Base-by-base conservation (phyloP, 1,140 invertebrate species). In the Nephila pilipes region DNA sequence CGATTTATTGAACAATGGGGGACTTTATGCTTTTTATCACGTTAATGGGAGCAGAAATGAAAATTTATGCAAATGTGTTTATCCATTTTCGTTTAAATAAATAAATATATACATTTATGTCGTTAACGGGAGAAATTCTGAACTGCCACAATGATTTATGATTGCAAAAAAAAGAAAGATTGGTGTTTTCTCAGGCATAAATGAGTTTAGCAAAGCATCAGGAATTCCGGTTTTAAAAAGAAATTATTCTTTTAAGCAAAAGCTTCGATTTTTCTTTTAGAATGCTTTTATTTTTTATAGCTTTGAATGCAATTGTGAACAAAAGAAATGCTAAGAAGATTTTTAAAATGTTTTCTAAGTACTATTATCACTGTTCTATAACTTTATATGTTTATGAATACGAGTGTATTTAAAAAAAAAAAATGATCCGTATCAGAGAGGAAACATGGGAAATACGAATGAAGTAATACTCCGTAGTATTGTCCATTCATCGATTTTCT, bases 31-130 rank as follows among this genome's bases (percentile, higher is more conserved):
- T 55, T 88, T 88, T 88, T 88, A 88, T 88, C 83, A 75, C 32
- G 54, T 32, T 88, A 88, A 88, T 88, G 87, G 87, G 1, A 1
- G 12, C 20, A 54, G 32, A 75, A 88, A 88, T 88, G 87, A 75
- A 88, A 69, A 88, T 88, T 88, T 88, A 88, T 88, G 87, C 87
- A 88, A 88, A 88, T 88, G 87, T 88, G 87, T 88, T 88, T 88
- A 75, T 88, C 25, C 63, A 18, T 65, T 88, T 75, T 12, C 18
- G 22, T 69, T 55, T 46, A 54, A 88, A 88, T 69, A 55, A 25
- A 75, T 36, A 29, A 25, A 75, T 36, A 29, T 87, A 65, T 87
- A 87, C n/a, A 60, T 63, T 54, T 88, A 54, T 25, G 29, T 57
- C 16, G 29, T 75, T 88, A 60, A 32, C 6, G 25, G 36, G 63